Evolutionary conservation across 35 echinoderm and acorn worm species (phyloP), one percentile per base, ranked within the genome.

Genomic region (Heliocidaris erythrogramma): DNA sequence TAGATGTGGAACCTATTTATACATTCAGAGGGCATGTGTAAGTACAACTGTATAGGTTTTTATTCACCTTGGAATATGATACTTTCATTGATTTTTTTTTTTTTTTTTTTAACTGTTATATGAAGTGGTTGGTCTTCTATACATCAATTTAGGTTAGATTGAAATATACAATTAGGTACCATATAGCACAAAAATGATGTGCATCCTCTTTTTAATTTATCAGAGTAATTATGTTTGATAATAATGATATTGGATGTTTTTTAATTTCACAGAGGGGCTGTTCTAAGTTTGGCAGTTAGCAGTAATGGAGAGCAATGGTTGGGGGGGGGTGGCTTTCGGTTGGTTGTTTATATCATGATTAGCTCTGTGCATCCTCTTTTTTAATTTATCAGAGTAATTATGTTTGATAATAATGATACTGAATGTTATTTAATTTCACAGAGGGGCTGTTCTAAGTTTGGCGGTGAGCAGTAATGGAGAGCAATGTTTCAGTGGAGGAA

Each of bases 1-100:
- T 97, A 95, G 98, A 99, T 96, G 98, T 99, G 90, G 98, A 99
- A 97, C 98, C 98, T 94, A 99, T 99, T 50, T 99, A 99, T 94
- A 97, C 98, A 88, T 97, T 99, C 92, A 95, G 97, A 92, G 97
- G 97, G 48, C 98, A 99, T 94, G 88, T 95, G 98, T 99, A 93
- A 97, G 98, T 99, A 96, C n/a, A n/a, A n/a, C 27, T 9, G 78
- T 50, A 32, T 88, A 7, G n/a, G 65, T 4, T n/a, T 78, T 78
- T 78, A 78, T 78, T 42, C 65, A 27, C 65, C 0, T 27, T 7
- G 18, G 21, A 78, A 78, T 78, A 7, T 0, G 5, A n/a, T 52
- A 52, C 8, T 52, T 5, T 52, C 12, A 78, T 5, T 27, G 27
- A n/a, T 27, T 18, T 78, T 27, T 27, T n/a, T 78, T 18, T 78